Percentiles rank a stretch among this genome's conserved stretches.
These are phyloP conservation scores for Paedocypris sp. DNA, from an alignment of 2,113 vertebrate species.

Conservation along the genomic window DNA sequence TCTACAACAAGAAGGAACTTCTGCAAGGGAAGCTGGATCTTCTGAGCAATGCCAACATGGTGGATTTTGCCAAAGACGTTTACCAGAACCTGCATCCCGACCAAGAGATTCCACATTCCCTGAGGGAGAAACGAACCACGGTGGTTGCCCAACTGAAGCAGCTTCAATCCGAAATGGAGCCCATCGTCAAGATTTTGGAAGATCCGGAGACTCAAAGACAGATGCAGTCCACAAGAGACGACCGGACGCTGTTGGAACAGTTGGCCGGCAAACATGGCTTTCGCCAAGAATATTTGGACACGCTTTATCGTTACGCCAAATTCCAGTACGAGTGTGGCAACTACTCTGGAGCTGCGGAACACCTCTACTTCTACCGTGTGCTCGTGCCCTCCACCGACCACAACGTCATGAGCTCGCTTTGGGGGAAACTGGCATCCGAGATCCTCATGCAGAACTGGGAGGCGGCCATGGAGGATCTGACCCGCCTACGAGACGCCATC, in stretches of 20 bases:
- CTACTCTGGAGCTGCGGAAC: conserved; percentile 93
- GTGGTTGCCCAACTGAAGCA: conserved; percentile 94
- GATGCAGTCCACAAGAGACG: conserved; percentile 92
- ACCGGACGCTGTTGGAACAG: conserved; percentile 81
- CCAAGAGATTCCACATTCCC: conserved; percentile 78
- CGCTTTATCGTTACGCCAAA: conserved; percentile 93
- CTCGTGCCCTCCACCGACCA: conserved; percentile 93
- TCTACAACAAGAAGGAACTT: conserved; percentile 83
- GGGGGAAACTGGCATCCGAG: conserved; percentile 96
- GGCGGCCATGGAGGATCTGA: conserved; percentile 93
- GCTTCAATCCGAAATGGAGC: conserved; percentile 89
- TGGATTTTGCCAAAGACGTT: conserved; percentile 97
- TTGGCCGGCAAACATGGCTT: conserved; percentile 85
- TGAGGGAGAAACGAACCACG: conserved; percentile 86
- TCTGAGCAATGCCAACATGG: conserved; percentile 97
- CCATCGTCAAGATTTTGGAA: conserved; percentile 97
- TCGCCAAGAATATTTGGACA: conserved; percentile 94
- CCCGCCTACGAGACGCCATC: conserved; percentile 90
- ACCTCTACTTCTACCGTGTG: conserved; percentile 95
- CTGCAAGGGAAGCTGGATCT: conserved; percentile 93
- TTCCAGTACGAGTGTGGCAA: conserved; percentile 98
- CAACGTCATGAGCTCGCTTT: conserved; percentile 93
- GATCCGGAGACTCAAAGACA: conserved; percentile 91
- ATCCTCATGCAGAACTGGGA: conserved; percentile 98
- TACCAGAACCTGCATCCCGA: conserved; percentile 87